Percentiles rank a stretch among this genome's conserved stretches.
Conservation (phyloP, 2,113 vertebrate genomes). For the Chiloscyllium plagiosum region DNA sequence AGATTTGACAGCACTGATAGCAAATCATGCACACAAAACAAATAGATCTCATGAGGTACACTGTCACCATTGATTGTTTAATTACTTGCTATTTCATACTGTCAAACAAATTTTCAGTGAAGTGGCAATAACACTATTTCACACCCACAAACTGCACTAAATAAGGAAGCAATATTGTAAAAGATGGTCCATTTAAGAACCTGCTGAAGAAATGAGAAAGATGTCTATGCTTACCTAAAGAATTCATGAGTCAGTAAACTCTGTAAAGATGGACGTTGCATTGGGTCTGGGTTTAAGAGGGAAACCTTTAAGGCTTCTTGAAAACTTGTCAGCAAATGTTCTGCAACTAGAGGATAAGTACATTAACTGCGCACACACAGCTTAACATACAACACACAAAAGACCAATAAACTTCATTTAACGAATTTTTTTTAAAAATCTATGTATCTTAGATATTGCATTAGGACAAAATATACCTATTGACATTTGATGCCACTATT, state of each 20-base stretch:
- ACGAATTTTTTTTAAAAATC: neutral
- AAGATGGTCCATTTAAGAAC: too few species aligned
- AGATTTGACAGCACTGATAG: neutral
- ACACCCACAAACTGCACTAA: neutral
- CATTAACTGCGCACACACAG: neutral
- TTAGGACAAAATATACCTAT: neutral
- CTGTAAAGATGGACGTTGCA: conserved; percentile 65
- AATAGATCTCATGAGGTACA: neutral
- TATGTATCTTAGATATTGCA: neutral
- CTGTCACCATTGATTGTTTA: neutral
- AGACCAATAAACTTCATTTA: neutral
- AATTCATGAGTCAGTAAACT: conserved; percentile 77
- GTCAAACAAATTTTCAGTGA: neutral
- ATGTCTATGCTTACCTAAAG: conserved; percentile 71
- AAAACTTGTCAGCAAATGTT: conserved; percentile 61
- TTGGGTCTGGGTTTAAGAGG: conserved; percentile 69
- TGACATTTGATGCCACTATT: neutral
- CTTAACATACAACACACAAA: neutral
- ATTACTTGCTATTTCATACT: neutral
- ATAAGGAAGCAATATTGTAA: neutral
- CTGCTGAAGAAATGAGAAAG: too few species aligned
- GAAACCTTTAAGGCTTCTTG: conserved; percentile 68
- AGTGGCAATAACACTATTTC: neutral
- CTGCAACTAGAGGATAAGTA: conserved; percentile 48
- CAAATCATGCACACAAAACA: neutral